Evolutionary conservation across 1,140 invertebrate species (phyloP).

Genomic region (Drosophila carrolli): DNA sequence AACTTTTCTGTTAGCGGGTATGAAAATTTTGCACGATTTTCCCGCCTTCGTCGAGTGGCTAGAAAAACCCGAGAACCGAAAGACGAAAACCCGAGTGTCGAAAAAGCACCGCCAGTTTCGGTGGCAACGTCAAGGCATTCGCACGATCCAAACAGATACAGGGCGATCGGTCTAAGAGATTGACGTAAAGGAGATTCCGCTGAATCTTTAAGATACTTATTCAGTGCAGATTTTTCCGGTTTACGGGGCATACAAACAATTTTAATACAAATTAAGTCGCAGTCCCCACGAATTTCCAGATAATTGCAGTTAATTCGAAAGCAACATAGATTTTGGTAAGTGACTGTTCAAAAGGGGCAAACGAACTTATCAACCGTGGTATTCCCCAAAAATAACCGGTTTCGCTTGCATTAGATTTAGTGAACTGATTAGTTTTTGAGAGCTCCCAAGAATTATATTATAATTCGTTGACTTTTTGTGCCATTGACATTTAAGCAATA

Average conservation of each 20-base stretch:
- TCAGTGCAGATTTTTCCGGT: constrained; percentile 62
- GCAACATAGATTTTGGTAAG: constrained; percentile 33
- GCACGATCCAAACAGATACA: constrained; percentile 44
- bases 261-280: constrained; percentile 36
- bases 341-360: constrained; percentile 21
- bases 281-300: constrained; percentile 28
- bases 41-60: constrained; percentile 23
- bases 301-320: constrained; percentile 43
- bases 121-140: constrained; percentile 75
- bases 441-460: constrained; percentile 18
- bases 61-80: constrained; percentile 38
- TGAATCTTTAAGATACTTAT: constrained; percentile 56
- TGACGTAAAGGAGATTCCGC: constrained; percentile 58
- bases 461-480: not conserved
- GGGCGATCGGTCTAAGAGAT: constrained; percentile 23
- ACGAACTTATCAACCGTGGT: constrained; percentile 30
- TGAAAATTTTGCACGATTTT: constrained; percentile 34
- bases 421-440: constrained; percentile 5
- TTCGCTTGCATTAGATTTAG: constrained; percentile 20
- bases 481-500: not conserved
- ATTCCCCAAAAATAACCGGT: constrained; percentile 17
- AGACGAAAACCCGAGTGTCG: constrained; percentile 33
- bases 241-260: constrained; percentile 19
- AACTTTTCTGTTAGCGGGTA: constrained; percentile 21
- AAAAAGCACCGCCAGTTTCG: constrained; percentile 59